Percentiles rank a stretch among this genome's conserved stretches.
These are phyloP conservation scores for Calidris pygmaea DNA, from an alignment of 2,113 vertebrate genomes.

Conservation along the genomic window DNA sequence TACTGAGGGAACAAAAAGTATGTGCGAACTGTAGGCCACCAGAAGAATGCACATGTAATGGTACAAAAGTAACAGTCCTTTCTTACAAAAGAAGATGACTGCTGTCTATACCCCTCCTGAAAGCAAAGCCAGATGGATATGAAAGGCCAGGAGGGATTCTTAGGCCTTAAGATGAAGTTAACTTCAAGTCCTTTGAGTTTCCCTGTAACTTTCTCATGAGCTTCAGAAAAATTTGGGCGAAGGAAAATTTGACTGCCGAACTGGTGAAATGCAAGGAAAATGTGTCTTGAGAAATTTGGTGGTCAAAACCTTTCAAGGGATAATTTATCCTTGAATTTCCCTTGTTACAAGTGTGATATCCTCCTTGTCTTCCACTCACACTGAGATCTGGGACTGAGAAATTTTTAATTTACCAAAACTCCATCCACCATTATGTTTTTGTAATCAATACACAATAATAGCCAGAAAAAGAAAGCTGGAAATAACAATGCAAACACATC, in stretches of 20 bases:
- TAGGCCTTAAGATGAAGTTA: background rate
- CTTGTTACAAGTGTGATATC: background rate
- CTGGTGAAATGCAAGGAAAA: background rate
- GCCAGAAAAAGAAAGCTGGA: background rate
- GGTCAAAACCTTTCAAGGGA: background rate
- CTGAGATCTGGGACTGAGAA: background rate
- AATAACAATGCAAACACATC: background rate
- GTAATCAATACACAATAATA: background rate
- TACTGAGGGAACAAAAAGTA: background rate
- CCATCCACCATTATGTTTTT: background rate
- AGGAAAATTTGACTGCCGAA: background rate
- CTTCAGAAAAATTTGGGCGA: background rate
- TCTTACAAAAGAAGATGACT: background rate
- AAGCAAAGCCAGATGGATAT: background rate
- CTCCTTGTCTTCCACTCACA: background rate
- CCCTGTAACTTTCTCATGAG: background rate
- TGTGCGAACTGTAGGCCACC: background rate
- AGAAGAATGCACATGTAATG: background rate
- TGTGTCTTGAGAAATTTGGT: background rate
- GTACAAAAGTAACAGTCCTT: background rate
- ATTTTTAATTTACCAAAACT: background rate
- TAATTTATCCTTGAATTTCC: background rate
- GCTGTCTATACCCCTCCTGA: background rate
- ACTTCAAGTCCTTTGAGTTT: background rate
- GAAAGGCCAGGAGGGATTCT: background rate